These are phyloP conservation scores for Corvus cornix DNA, from an alignment of 2,113 vertebrate species.

Conservation along the genomic window DNA sequence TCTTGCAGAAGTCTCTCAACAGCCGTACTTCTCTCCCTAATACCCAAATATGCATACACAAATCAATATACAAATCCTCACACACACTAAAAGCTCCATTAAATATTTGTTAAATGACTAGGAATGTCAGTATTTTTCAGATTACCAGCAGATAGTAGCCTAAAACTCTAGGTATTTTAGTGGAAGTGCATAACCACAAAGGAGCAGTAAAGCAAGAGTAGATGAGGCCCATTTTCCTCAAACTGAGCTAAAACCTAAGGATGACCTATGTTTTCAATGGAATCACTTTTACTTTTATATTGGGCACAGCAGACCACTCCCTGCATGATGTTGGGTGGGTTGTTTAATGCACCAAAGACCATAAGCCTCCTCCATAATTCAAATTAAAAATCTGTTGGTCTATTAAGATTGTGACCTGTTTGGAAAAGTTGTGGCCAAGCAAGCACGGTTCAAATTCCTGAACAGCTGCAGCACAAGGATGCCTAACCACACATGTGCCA, in stretches of 20 bases:
- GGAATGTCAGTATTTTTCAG: constrained; percentile 1
- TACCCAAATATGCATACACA: neutral
- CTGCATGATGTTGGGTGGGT: rapidly evolving
- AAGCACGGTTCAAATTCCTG: neutral
- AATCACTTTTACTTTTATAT: neutral
- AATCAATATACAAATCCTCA: neutral
- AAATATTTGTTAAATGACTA: constrained; percentile 16
- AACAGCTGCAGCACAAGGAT: neutral
- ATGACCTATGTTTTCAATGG: neutral
- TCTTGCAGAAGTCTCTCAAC: neutral
- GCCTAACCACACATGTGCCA: neutral
- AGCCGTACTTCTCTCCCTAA: neutral
- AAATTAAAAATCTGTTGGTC: neutral
- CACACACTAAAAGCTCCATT: neutral
- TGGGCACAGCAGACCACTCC: neutral
- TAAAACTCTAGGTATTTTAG: neutral
- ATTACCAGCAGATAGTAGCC: neutral
- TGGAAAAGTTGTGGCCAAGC: neutral
- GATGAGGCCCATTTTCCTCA: neutral
- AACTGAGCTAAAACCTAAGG: neutral
- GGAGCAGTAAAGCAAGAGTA: neutral
- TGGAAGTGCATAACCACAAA: neutral
- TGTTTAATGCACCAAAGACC: neutral
- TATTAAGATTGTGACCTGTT: neutral
- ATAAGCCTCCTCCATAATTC: neutral